These are phyloP conservation scores for Abrostola triplasia DNA, from an alignment of 2,888 invertebrate species.

Conservation along the genomic window DNA sequence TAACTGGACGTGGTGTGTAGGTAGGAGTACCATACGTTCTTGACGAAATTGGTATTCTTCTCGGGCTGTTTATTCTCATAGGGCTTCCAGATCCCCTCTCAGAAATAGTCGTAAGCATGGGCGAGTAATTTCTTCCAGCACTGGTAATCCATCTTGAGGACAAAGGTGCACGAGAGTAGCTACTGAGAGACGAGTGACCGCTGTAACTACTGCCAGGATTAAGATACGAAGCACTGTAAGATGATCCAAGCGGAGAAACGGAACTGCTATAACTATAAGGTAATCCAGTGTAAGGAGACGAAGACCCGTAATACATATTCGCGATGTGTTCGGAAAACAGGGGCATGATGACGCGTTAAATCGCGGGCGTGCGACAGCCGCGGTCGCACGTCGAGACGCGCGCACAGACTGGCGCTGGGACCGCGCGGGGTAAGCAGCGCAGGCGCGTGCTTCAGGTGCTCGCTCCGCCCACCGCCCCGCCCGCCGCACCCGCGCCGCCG, in stretches of 20 bases:
- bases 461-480: slow-evolving; percentile 65
- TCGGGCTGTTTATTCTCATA: slow-evolving; percentile 79
- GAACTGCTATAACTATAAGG: slow-evolving; percentile 83
- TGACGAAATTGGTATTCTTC: slow-evolving; percentile 85
- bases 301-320: slow-evolving; percentile 87
- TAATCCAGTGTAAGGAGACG: slow-evolving; percentile 84
- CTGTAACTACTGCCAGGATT: slow-evolving; percentile 84
- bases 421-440: slow-evolving; percentile 51
- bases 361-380: slow-evolving; percentile 64
- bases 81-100: slow-evolving; percentile 77
- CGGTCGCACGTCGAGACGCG: slow-evolving; percentile 64
- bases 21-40: slow-evolving; percentile 79
- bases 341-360: slow-evolving; percentile 86
- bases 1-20: slow-evolving; percentile 89
- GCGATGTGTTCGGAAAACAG: slow-evolving; percentile 91
- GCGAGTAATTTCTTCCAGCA: slow-evolving; percentile 89
- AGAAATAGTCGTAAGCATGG: slow-evolving; percentile 92
- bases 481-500: slow-evolving; percentile 57
- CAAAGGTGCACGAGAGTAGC: slow-evolving; percentile 87
- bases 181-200: slow-evolving; percentile 84
- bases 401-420: slow-evolving; percentile 70
- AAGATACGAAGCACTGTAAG: slow-evolving; percentile 85
- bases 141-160: slow-evolving; percentile 78
- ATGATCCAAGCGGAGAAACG: slow-evolving; percentile 73
- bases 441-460: slow-evolving; percentile 63